Conservation (phyloP, 2,888 invertebrate genomes). For the Liodrosophila aerea region DNA sequence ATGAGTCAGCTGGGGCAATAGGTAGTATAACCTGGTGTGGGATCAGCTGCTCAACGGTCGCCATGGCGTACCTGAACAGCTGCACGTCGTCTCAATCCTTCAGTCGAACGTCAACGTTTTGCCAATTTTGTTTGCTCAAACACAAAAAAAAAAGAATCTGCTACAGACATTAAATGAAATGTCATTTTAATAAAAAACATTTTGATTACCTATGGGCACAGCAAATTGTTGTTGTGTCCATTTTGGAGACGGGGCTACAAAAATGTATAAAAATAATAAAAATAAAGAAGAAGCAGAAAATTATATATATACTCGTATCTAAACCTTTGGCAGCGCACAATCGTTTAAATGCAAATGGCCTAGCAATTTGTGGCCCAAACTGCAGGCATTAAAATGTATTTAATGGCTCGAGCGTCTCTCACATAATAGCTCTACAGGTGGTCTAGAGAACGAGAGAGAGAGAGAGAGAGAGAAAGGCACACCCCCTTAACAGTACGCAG, state of each 20-base stretch:
- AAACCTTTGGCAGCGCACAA: constrained; percentile 24
- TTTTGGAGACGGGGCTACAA: constrained; percentile 26
- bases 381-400: constrained; percentile 55
- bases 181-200: constrained; percentile 36
- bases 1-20: no score
- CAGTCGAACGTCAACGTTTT: constrained; percentile 33
- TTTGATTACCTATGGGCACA: constrained; percentile 29
- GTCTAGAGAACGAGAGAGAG: background rate
- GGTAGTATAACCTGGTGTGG: no score
- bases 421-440: constrained; percentile 25
- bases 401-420: constrained; percentile 36
- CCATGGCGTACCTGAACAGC: constrained; percentile 60
- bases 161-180: constrained; percentile 8
- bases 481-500: constrained; percentile 35
- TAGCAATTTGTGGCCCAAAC: constrained; percentile 7
- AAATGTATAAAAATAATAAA: constrained; percentile 6
- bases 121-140: constrained; percentile 9
- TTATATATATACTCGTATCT: no score
- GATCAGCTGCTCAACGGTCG: constrained; percentile 10
- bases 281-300: no score
- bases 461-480: background rate
- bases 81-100: constrained; percentile 67
- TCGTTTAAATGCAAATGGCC: constrained; percentile 66
- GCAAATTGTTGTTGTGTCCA: constrained; percentile 21
- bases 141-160: background rate